Base-by-base conservation (phyloP, 92 coral and sea anemone genomes). In the Anthopleura xanthogrammica region DNA sequence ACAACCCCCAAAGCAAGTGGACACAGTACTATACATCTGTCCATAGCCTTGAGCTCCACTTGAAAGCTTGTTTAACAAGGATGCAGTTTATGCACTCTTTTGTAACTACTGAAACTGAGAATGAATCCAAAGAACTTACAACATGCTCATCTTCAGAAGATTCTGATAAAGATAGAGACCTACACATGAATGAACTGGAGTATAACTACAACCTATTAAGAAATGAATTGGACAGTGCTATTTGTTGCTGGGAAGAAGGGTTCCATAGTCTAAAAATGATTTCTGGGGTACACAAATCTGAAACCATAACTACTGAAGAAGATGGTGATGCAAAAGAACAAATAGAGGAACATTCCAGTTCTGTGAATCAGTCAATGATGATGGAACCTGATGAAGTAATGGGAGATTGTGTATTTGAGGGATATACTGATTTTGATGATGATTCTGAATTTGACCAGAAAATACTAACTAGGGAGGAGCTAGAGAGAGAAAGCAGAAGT, bases 331-430 rank as follows among this genome's bases (percentile, higher is more conserved):
- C 70, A 75, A 77, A 81, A 72, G 71, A 84, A 65, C 17, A 58
- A 24, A 39, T 23, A 39, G 66, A 46, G 7, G 74, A 70, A 24
- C 10, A 24, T 42, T 0, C 66, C 39, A 83, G 56, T 12, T 68
- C 13, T 68, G 56, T 17, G n/a, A 36, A 70, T 81, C 3, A 70
- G 4, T 6, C 77, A 50, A 54, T 12, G 42, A 24, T 72, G 84
- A 80, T 83, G 52, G 77, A 89, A 77, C 29, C 83, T 22, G 79
- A 66, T 16, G 23, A 85, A 79, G 3, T 81, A 80, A 58, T 85
- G 20, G 89, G 82, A 84, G 97, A 96, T 76, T 90, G 87, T 80
- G 89, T 96, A 12, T 96, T 92, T 83, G 99, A 96, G 78, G 99
- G 93, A 17, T 93, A 88, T 77, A 89, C 95, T 87, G 98, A 96